Evolutionary conservation across 2,888 invertebrate species (phyloP).

Genomic region (Shargacucullia verbasci): DNA sequence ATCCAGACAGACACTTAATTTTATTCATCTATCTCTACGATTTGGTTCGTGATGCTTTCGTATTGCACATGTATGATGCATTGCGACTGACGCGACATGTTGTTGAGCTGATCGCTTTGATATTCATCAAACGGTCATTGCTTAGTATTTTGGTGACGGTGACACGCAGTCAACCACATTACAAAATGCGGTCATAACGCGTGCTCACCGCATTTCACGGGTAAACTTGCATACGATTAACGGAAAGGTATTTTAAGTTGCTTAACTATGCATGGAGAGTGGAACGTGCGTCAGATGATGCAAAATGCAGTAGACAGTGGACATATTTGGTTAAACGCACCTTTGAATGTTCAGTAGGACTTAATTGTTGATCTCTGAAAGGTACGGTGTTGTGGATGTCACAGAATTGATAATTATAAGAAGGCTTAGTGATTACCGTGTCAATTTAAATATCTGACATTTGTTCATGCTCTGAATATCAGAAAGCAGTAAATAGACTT

Average conservation of each 20-base stretch:
- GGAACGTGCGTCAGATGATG: constrained; percentile 19
- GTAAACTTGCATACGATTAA: constrained; percentile 17
- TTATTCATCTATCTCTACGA: constrained; percentile 22
- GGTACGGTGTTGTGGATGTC: no score
- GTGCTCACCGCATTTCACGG: constrained; percentile 22
- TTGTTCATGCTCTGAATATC: no score
- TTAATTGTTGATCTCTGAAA: no score
- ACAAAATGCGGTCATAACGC: constrained; percentile 12
- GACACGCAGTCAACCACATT: constrained; percentile 19
- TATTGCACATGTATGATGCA: constrained; percentile 27
- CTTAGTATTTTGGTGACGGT: constrained; percentile 30
- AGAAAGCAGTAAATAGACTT: no score
- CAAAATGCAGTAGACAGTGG: constrained; percentile 19
- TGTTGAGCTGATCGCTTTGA: constrained; percentile 9
- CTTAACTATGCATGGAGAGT: constrained; percentile 27
- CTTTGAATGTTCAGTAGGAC: no score
- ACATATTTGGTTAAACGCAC: constrained; percentile 1
- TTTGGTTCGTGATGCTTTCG: constrained; percentile 11
- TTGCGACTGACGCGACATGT: constrained; percentile 24
- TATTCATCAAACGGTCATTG: constrained; percentile 23
- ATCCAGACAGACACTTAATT: constrained; percentile 10
- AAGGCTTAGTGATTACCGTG: no score
- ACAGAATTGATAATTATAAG: no score
- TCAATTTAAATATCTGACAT: no score
- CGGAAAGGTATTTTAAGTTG: constrained; percentile 34